phyloP scores from a whole-genome alignment of 2,888 invertebrate genomes.

The Meta bourneti region DNA sequence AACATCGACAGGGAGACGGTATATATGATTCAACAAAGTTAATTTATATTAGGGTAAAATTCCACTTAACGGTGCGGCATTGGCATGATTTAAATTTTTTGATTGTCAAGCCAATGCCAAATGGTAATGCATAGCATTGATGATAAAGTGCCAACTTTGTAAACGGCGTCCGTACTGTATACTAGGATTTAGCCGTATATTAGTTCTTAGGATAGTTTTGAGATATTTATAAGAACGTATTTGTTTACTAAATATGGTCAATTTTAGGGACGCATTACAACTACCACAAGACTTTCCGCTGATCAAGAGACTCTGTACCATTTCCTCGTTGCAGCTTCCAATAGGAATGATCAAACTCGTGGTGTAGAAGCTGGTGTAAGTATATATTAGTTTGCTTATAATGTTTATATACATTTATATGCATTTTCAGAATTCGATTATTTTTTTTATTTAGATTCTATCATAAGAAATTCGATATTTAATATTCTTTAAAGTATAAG shows the following conservation, averaged over 20 bases:
- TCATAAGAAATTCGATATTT: too few species aligned
- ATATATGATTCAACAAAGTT: not conserved
- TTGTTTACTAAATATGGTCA: not conserved
- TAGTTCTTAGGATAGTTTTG: not conserved
- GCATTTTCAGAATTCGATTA: too few species aligned
- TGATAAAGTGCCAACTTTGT: too few species aligned
- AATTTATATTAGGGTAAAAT: not conserved
- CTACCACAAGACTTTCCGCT: conserved; percentile 79
- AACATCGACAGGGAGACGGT: conserved; percentile 78
- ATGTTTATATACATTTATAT: not conserved
- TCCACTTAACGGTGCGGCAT: not conserved
- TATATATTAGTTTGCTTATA: not conserved
- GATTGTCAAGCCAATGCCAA: not conserved
- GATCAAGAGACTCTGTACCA: conserved; percentile 77
- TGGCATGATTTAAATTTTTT: not conserved
- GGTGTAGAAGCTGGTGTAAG: conserved; percentile 77
- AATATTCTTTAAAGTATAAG: too few species aligned
- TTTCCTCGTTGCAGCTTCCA: conserved; percentile 78
- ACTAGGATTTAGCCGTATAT: too few species aligned
- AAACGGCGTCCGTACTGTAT: too few species aligned
- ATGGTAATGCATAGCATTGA: too few species aligned
- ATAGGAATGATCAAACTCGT: conserved; percentile 76
- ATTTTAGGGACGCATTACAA: conserved; percentile 80
- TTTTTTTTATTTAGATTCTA: too few species aligned
- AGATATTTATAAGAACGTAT: not conserved